Conservation (phyloP, 2,797 vertebrate genomes). For the Toxotes lorentzi region DNA sequence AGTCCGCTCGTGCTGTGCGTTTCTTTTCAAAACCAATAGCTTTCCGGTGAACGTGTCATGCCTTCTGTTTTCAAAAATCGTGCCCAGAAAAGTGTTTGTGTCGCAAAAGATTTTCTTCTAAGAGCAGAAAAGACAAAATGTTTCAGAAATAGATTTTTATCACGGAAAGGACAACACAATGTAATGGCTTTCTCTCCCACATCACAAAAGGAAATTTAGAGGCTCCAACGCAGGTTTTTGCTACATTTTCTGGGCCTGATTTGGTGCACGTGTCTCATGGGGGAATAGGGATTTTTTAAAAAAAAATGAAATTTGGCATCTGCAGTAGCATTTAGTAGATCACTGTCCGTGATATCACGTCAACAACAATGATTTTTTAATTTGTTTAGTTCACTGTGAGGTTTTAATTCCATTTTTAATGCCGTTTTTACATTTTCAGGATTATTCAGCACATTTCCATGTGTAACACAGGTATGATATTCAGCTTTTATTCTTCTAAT, state of each 20-base stretch:
- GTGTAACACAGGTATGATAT: background rate
- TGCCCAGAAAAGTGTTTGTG: conserved; percentile 29
- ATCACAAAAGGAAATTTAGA: conserved; percentile 31
- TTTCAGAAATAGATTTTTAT: conserved; percentile 40
- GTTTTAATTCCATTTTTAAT: background rate
- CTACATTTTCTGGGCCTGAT: conserved; percentile 10
- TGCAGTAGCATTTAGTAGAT: background rate
- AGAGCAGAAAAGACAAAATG: conserved; percentile 27
- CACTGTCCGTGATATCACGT: conserved; percentile 5
- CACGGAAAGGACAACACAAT: conserved; percentile 37
- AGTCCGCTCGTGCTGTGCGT: conserved; percentile 35
- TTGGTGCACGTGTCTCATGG: conserved; percentile 6
- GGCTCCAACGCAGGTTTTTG: conserved; percentile 4
- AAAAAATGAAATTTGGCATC: conserved; percentile 28
- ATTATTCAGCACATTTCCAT: background rate
- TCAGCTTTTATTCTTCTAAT: background rate
- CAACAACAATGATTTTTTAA: background rate
- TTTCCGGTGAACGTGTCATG: conserved; percentile 28
- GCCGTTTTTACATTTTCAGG: background rate
- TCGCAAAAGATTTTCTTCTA: conserved; percentile 48
- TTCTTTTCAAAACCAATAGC: conserved; percentile 50
- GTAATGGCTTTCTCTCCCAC: conserved; percentile 21
- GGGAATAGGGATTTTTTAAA: background rate
- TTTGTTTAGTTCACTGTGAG: background rate
- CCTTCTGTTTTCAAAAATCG: background rate